Evolutionary conservation across 1,140 invertebrate genomes (phyloP), one percentile per base, ranked within the genome.

Genomic region (Cecropterus lyciades): DNA sequence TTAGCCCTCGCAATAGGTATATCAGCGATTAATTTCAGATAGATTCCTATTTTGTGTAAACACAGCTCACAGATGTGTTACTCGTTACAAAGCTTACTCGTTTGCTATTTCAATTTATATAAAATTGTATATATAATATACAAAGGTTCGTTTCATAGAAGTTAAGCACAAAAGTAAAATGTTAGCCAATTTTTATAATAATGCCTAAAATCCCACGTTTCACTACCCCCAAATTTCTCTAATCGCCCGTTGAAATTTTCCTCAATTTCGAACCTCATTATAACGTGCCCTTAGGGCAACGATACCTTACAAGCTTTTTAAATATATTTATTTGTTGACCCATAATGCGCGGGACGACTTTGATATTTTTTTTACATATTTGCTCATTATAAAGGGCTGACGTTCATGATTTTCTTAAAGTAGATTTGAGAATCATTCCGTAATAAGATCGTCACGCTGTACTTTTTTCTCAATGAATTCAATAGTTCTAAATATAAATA

Each of bases 191-290:
- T 33, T 33, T 33, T 1, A 33, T 33, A 33, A 33, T 33, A 33
- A 33, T 33, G 30, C 30, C 20, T 33, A 37, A 37, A 37, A 37
- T 37, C 10, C 33, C 33, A 11, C 10, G 33, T 0, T 37, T 37
- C 33, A 37, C 33, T 11, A 37, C 33, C 33, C 33, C 33, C 10
- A 37, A 37, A 37, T 37, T 37, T 37, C 9, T 11, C 33, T 37
- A 37, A 37, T 37, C 33, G 33, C 10, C 33, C 33, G 33, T 37
- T 37, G 33, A 37, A 30, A 37, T 37, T 37, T 37, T 37, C 33
- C 33, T 37, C 33, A 37, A 37, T 37, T 37, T 37, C 33, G 33
- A 37, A 37, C 33, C 33, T 37, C 33, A 37, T 37, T 37, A 37
- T 37, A 37, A 37, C 33, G 10, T 37, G 33, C 33, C 33, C 33